Percentiles rank a stretch among this genome's conserved stretches.
These are phyloP conservation scores for Agrotis puta DNA, from an alignment of 2,888 invertebrate species.

Conservation along the genomic window DNA sequence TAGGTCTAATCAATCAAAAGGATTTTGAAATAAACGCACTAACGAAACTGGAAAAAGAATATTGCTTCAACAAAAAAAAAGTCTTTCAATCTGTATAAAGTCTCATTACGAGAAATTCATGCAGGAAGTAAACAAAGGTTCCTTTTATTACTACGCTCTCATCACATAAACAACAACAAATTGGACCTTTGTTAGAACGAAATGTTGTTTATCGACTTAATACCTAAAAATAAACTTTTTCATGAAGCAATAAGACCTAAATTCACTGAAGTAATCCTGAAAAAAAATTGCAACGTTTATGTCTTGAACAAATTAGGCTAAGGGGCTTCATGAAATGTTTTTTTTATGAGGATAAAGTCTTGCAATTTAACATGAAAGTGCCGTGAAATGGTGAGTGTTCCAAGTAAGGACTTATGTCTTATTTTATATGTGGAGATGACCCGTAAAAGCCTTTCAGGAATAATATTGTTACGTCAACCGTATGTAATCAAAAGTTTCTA, in stretches of 20 bases:
- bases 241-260: conserved; percentile 13
- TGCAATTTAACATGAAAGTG: not conserved
- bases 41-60: too few species aligned
- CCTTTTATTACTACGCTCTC: not conserved
- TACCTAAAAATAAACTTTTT: not conserved
- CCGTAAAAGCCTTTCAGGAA: too few species aligned
- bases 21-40: too few species aligned
- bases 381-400: not conserved
- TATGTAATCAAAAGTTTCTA: too few species aligned
- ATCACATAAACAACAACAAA: conserved; percentile 7
- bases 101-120: not conserved
- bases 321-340: not conserved
- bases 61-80: too few species aligned
- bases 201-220: conserved; percentile 13
- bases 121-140: not conserved
- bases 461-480: too few species aligned
- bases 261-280: conserved; percentile 3
- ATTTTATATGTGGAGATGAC: not conserved
- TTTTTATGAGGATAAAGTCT: conserved; percentile 1
- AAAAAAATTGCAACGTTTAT: conserved; percentile 9
- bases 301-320: conserved; percentile 9
- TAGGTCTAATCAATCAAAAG: too few species aligned
- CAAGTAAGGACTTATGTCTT: not conserved
- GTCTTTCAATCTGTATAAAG: too few species aligned
- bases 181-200: not conserved